These are phyloP conservation scores for Xiphophorus birchmanni DNA, from an alignment of 2,797 vertebrate species.

Conservation along the genomic window DNA sequence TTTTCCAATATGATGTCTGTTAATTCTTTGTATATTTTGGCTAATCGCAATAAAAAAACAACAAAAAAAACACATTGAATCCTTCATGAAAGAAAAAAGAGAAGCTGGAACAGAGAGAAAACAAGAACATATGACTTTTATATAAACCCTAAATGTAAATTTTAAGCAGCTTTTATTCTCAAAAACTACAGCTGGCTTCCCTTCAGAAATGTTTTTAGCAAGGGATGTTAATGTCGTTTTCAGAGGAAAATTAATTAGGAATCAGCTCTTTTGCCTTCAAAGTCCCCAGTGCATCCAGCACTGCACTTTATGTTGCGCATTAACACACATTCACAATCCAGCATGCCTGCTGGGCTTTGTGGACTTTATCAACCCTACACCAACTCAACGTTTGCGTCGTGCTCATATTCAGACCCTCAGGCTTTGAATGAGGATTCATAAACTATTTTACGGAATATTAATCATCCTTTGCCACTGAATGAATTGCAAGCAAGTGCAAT, in stretches of 20 bases:
- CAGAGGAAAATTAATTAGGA: slow-evolving; percentile 73
- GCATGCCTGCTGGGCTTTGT: slow-evolving; percentile 54
- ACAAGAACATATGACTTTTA: slow-evolving; percentile 16
- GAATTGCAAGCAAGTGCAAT: slow-evolving; percentile 56
- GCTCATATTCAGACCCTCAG: slow-evolving; percentile 45
- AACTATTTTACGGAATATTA: slow-evolving; percentile 73
- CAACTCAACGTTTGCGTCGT: slow-evolving; percentile 51
- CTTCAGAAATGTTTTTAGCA: slow-evolving; percentile 40
- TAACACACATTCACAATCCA: slow-evolving; percentile 40
- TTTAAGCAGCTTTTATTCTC: slow-evolving; percentile 39
- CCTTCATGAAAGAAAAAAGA: neutral
- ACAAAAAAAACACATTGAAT: slow-evolving; percentile 5
- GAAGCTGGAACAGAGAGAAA: neutral
- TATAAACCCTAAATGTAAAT: slow-evolving; percentile 15
- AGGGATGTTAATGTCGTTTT: slow-evolving; percentile 62
- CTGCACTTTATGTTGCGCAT: slow-evolving; percentile 55
- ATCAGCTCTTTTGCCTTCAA: slow-evolving; percentile 69
- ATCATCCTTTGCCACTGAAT: slow-evolving; percentile 56
- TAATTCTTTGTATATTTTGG: slow-evolving; percentile 3
- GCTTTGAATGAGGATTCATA: slow-evolving; percentile 62
- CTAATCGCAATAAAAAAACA: neutral
- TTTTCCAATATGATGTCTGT: neutral
- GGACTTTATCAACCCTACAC: slow-evolving; percentile 59
- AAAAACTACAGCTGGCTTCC: slow-evolving; percentile 41
- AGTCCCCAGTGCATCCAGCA: slow-evolving; percentile 44